These are phyloP conservation scores for Aricia agestis DNA, from an alignment of 1,140 invertebrate genomes.

Conservation along the genomic window DNA sequence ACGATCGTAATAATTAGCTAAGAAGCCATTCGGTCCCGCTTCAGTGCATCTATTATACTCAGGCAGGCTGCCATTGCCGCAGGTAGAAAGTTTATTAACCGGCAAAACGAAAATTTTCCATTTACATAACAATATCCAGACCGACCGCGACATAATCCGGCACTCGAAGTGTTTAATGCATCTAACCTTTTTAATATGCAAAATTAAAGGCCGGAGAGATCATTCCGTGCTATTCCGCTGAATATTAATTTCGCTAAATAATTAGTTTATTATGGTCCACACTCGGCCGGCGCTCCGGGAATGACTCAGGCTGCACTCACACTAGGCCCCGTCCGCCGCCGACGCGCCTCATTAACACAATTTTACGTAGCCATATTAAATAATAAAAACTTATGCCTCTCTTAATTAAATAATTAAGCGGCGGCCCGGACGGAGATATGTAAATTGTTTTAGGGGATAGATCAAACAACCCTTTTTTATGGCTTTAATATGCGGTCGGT, in stretches of 20 bases:
- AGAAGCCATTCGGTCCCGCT: background rate
- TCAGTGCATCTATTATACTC: background rate
- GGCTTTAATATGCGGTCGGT: conserved; percentile 75
- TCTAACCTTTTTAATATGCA: conserved; percentile 4
- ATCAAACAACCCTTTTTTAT: conserved; percentile 78
- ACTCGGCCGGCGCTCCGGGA: background rate
- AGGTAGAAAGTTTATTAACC: background rate
- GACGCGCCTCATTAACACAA: conserved; percentile 66
- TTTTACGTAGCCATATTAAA: conserved; percentile 74
- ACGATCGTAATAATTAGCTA: background rate
- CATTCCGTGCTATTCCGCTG: background rate
- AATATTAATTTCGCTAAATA: conserved; percentile 4
- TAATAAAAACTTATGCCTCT: conserved; percentile 78
- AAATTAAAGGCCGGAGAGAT: background rate
- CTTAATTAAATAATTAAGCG: conserved; percentile 78
- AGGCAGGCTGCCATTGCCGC: background rate
- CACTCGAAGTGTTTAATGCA: background rate
- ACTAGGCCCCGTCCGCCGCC: background rate
- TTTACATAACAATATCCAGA: conserved; percentile 7
- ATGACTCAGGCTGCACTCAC: background rate
- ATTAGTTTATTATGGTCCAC: conserved; percentile 1
- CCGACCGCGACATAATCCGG: conserved; percentile 6
- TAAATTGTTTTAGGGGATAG: conserved; percentile 77
- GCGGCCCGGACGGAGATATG: conserved; percentile 71
- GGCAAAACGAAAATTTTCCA: background rate